A percentile compares a stretch with the other conserved stretches of the same genome.
Evolutionary conservation across 2,113 vertebrate species (phyloP).

Genomic region (Oryzias melastigma): DNA sequence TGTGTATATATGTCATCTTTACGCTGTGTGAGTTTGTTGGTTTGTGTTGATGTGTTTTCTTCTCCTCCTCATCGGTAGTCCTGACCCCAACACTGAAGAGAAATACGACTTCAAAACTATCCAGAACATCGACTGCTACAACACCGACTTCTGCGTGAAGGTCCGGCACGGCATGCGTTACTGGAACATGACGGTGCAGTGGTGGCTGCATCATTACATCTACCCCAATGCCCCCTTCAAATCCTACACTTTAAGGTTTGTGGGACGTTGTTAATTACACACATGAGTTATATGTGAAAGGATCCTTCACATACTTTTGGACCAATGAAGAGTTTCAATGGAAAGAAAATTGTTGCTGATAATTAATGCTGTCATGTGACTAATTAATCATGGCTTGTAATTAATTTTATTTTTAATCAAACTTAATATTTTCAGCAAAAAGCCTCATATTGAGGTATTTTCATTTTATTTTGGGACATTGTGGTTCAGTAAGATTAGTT

Average conservation of each 20-base stretch:
- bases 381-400: no score
- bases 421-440: no score
- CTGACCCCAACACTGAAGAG: slow-evolving; percentile 55
- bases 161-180: slow-evolving; percentile 90
- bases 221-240: slow-evolving; percentile 83
- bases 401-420: no score
- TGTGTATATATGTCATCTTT: slow-evolving; percentile 1
- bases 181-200: slow-evolving; percentile 96
- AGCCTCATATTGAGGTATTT: no score
- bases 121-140: slow-evolving; percentile 89
- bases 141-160: slow-evolving; percentile 88
- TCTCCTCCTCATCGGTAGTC: slow-evolving; percentile 52
- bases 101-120: slow-evolving; percentile 88
- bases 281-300: no score
- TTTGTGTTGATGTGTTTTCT: not conserved
- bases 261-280: not conserved
- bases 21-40: not conserved
- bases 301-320: no score
- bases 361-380: no score
- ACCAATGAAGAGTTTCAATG: no score
- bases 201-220: slow-evolving; percentile 91
- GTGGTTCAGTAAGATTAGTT: no score
- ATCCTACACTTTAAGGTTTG: slow-evolving; percentile 82
- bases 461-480: no score
- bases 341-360: no score